Evolutionary conservation across 2,113 vertebrate species (phyloP), one percentile per base, ranked within the genome.

Genomic region (Cariama cristata): DNA sequence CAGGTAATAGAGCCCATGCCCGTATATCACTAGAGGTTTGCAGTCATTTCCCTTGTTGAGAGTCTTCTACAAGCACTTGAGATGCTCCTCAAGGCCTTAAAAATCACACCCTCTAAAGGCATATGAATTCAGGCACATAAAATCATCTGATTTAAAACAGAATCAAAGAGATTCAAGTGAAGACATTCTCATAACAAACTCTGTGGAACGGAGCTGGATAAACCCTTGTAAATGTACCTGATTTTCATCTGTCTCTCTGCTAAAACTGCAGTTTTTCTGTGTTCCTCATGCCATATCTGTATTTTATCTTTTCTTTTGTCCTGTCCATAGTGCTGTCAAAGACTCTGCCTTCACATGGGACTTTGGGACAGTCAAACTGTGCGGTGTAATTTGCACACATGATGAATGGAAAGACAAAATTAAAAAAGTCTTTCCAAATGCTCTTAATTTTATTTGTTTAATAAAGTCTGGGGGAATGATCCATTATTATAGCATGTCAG

Each of bases 321-420:
- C 58, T 91, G 88, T 90, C 94, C 68, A 71, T 63, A 83, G 67
- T 83, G 42, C 90, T 86, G 92, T 94, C 75, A 77, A 52, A 85
- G 60, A 84, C 62, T 96, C 85, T 95, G 71, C 67, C 66, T 94
- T 93, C 2, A 0, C 30, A 1, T 32, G 56, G 55, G 63, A 59
- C 72, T 53, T 73, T 26, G 68, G 26, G 32, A 11, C 50, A 30
- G 32, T 73, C 72, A 50, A 62, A 58, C 56, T 59, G 42, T 22
- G 63, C 0, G 1, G 35, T 84, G 22, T 68, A 21, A 60, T 84
- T 79, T 77, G 33, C 52, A 77, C 12, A 52, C 8, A 1, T 42
- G 49, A 64, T 55, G 30, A 86, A 69, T 17, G 21, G 59, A 95
- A 35, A 17, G 17, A 26, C 35, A 88, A 74, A 81, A 64, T 81